Evolutionary conservation across 2,797 vertebrate species (phyloP), one percentile per base, ranked within the genome.

Genomic region (Rhinella marina): DNA sequence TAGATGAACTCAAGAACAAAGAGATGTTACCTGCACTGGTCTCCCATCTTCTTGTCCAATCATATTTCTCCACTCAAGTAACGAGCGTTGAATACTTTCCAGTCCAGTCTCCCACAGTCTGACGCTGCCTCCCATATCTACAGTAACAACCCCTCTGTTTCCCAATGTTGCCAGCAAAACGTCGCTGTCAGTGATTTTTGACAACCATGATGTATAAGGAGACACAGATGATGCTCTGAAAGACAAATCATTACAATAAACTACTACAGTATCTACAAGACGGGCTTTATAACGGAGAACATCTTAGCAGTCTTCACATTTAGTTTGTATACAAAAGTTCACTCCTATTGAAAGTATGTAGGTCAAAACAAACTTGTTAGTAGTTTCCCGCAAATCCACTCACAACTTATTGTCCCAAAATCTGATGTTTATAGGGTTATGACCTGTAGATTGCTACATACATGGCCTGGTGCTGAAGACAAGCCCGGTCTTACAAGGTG

Each of bases 1-100:
- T 14, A 56, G 54, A 56, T 56, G 77, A 81, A 2, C 32, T 81
- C 21, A 61, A 61, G 57, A 61, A 48, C 8, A 27, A 62, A 41
- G 57, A 76, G 62, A 21, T 7, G 61, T 88, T 95, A 99, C 98
- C 97, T 99, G 98, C 54, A 97, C 12, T 1, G 96, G 96, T 80
- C 94, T 93, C 66, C 96, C 95, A 9, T 96, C 96, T 81, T 97
- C 97, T 73, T 96, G 92, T 4, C 98, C 98, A n/a, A 99, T 97
- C 98, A 99, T 97, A 89, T 96, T 97, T 90, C 95, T 98, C 98
- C 98, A 99, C 3, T 99, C 97, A 93, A 96, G 93, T 86, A 99
- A 95, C 0, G 98, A 99, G 6, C 92, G 95, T 92, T 97, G 97
- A 73, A 99, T 95, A 23, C 91, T 95, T 62, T 97, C 97, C 66